A percentile compares a stretch with the other conserved stretches of the same genome.
phyloP scores from a whole-genome alignment of 2,888 invertebrate genomes.

The Cryptops parisi region DNA sequence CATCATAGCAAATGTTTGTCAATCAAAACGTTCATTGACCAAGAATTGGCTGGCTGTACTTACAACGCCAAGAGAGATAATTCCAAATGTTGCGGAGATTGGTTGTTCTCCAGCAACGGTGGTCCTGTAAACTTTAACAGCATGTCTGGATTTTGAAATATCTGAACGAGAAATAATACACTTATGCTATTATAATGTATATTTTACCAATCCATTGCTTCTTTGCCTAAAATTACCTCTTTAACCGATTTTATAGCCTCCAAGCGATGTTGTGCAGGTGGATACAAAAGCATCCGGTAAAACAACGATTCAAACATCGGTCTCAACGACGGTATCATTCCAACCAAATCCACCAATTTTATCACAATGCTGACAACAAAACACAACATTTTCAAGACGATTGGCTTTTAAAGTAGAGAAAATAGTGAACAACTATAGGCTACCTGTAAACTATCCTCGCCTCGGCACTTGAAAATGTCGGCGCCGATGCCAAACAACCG shows the following conservation, averaged over 20 bases:
- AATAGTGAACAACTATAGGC: constrained; percentile 6
- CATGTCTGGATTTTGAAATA: no score
- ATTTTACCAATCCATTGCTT: no score
- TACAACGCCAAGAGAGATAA: no score
- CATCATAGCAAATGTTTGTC: no score
- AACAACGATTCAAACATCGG: constrained; percentile 86
- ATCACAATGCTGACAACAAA: constrained; percentile 57
- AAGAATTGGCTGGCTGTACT: no score
- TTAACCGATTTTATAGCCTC: constrained; percentile 70
- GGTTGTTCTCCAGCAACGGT: no score
- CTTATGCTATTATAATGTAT: no score
- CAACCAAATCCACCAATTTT: constrained; percentile 73
- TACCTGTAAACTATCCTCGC: constrained; percentile 80
- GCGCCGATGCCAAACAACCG: constrained; percentile 52
- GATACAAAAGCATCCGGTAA: constrained; percentile 79
- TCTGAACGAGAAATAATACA: no score
- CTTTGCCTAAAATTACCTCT: no score
- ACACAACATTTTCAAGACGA: constrained; percentile 11
- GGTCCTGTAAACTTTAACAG: no score
- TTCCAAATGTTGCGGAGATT: no score
- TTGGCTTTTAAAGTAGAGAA: background rate
- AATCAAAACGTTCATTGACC: no score
- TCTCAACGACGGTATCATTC: constrained; percentile 55
- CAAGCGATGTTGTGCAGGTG: constrained; percentile 66
- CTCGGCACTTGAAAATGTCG: constrained; percentile 64